Evolutionary conservation across 2,888 invertebrate species (phyloP), one percentile per base, ranked within the genome.

Genomic region (Metalampra italica): DNA sequence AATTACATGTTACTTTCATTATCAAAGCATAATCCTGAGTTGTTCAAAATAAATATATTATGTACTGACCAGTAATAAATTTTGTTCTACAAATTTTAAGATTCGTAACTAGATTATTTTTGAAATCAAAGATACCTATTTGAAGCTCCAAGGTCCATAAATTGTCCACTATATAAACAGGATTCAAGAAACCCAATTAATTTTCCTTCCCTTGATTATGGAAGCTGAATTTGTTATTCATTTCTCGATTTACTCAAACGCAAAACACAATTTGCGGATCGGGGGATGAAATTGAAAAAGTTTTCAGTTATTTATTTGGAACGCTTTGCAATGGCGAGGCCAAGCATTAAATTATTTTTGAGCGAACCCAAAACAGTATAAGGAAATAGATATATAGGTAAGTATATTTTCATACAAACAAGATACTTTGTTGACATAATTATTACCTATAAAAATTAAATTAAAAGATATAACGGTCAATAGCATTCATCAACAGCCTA

Each of bases 251-350:
- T 84, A 82, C 78, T 82, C 76, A 80, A 77, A 81, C 82, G 83
- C 79, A 82, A 85, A 87, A 86, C 77, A 86, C 85, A 86, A 87
- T 86, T 86, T 86, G 77, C 72, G 78, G 79, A 79, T 82, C 75
- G 78, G 62, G 70, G 76, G 78, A 75, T 84, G 82, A 85, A 86
- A 87, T 86, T 87, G 86, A 87, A 87, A 87, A 87, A 87, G 83
- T 87, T 87, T 85, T 71, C 75, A 75, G 81, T 85, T 85, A 85
- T 86, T 86, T 86, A 87, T 86, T 84, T 82, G 76, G 71, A 80
- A 60, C 78, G 75, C 74, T 76, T 76, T 72, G 63, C 69, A 66
- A 68, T 67, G 75, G 69, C 65, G 64, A 75, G 74, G 71, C 66
- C 60, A 62, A 47, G 69, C 72, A 74, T 81, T 78, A 76, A 81